These are phyloP conservation scores for Phallusia fumigata DNA, from an alignment of 23 tunicate species.

Conservation along the genomic window DNA sequence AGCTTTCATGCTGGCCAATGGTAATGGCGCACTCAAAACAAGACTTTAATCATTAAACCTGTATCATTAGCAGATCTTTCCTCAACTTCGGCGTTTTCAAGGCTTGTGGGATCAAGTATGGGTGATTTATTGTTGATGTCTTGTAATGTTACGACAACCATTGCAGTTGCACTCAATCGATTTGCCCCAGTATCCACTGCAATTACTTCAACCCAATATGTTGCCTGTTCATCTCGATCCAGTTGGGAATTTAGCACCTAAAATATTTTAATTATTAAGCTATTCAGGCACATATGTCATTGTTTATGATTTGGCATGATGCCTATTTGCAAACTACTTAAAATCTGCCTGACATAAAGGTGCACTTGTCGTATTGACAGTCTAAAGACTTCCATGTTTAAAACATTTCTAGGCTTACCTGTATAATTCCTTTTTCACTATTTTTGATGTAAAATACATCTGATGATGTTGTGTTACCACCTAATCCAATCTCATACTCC, in stretches of 20 bases:
- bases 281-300: too few species aligned
- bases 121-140: not conserved
- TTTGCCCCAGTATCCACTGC: not conserved
- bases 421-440: not conserved
- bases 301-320: too few species aligned
- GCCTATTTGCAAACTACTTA: too few species aligned
- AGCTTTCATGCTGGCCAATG: too few species aligned
- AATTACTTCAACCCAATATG: not conserved
- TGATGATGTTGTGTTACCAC: constrained; percentile 1
- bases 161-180: not conserved
- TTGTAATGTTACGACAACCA: not conserved
- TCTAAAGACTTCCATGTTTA: too few species aligned
- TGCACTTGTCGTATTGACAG: too few species aligned
- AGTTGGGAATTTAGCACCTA: not conserved
- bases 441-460: not conserved
- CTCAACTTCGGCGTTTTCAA: not conserved
- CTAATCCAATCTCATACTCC: constrained; percentile 24
- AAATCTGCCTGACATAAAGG: too few species aligned
- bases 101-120: not conserved
- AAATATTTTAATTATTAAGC: not conserved
- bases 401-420: not conserved
- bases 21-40: too few species aligned
- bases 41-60: too few species aligned
- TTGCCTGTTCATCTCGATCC: not conserved
- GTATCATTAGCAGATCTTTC: not conserved